A percentile compares a stretch with the other conserved stretches of the same genome.
Conservation (phyloP, 1,140 invertebrate genomes). For the Papilio xuthus region DNA sequence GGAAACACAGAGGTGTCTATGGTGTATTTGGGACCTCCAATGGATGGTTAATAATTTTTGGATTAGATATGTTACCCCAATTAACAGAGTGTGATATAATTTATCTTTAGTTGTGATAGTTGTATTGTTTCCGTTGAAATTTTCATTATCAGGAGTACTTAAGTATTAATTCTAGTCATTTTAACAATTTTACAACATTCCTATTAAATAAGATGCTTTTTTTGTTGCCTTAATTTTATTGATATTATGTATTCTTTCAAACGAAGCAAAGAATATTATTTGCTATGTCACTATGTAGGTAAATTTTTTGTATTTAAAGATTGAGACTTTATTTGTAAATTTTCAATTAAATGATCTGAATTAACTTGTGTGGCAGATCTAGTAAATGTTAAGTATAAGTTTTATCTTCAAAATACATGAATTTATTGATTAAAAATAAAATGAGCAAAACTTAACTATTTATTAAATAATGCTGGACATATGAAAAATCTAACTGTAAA, state of each 20-base stretch:
- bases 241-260: background rate
- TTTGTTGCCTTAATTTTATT: background rate
- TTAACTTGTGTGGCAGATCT: background rate
- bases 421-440: no score
- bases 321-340: background rate
- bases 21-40: slow-evolving; percentile 97
- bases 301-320: background rate
- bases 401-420: background rate
- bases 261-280: background rate
- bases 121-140: background rate
- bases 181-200: slow-evolving; percentile 14
- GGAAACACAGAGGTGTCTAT: slow-evolving; percentile 99
- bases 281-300: background rate
- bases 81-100: slow-evolving; percentile 55
- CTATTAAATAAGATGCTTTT: slow-evolving; percentile 7
- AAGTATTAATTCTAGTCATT: background rate
- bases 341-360: background rate
- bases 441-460: no score
- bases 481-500: no score
- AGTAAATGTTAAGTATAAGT: background rate
- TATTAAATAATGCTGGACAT: no score
- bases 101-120: slow-evolving; percentile 24
- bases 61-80: slow-evolving; percentile 50
- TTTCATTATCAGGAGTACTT: background rate
- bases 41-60: slow-evolving; percentile 91